Evolutionary conservation across 2,797 vertebrate species (phyloP).

Genomic region (Acipenser ruthenus): DNA sequence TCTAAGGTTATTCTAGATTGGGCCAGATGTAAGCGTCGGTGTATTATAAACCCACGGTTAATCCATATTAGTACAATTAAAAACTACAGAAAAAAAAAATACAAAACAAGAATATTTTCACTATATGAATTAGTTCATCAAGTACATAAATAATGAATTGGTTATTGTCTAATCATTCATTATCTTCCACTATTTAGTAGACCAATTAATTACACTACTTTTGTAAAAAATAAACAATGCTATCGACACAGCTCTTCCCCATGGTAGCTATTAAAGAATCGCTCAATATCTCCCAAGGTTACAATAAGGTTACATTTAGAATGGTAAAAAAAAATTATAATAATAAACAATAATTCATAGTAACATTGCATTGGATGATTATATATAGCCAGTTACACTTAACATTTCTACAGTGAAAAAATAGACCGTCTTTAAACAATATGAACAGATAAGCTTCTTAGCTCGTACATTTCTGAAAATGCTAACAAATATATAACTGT

Average conservation of each 20-base stretch:
- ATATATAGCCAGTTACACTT: constrained; percentile 56
- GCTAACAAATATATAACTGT: constrained; percentile 69
- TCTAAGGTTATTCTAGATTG: constrained; percentile 67
- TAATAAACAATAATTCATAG: constrained; percentile 44
- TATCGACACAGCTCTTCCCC: constrained; percentile 36
- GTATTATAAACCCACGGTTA: constrained; percentile 57
- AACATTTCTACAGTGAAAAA: constrained; percentile 89
- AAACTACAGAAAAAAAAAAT: constrained; percentile 26
- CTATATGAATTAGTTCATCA: constrained; percentile 46
- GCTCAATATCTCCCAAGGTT: constrained; percentile 38
- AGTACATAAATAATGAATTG: constrained; percentile 41
- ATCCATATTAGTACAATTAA: constrained; percentile 31
- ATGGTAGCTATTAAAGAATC: constrained; percentile 30
- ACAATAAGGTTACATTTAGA: constrained; percentile 19
- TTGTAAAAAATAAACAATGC: constrained; percentile 38
- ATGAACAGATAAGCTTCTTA: constrained; percentile 78
- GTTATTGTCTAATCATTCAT: constrained; percentile 50
- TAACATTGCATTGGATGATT: constrained; percentile 54
- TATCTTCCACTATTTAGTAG: constrained; percentile 36
- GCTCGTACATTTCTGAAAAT: constrained; percentile 57
- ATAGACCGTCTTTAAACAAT: constrained; percentile 92
- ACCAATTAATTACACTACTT: constrained; percentile 34
- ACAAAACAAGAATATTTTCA: constrained; percentile 33
- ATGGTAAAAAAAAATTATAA: constrained; percentile 23
- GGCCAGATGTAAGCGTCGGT: constrained; percentile 44